Evolutionary conservation across 2,113 vertebrate species (phyloP), one percentile per base, ranked within the genome.

Genomic region (Syngnathoides biaculeatus): DNA sequence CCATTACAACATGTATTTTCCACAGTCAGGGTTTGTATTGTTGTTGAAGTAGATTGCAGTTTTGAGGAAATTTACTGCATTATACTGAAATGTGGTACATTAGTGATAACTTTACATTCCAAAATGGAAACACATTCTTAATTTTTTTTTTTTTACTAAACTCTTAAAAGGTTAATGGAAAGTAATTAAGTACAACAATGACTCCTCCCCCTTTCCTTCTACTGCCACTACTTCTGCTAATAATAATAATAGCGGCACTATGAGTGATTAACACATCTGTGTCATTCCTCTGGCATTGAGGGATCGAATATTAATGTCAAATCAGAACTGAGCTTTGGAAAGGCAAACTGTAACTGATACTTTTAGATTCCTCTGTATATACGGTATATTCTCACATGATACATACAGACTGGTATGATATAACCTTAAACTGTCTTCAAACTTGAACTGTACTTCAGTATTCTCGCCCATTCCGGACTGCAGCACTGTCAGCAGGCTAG

Each of bases 401-500:
- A 30, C 24, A 17, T 66, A 30, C 24, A 22, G 47, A 61, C 61
- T 57, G 12, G 19, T 57, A 30, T 57, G n/a, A 65, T 13, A 42
- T 26, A 27, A 38, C 63, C 52, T 79, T 24, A 65, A 38, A 65
- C 43, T 35, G 58, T 26, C 52, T 61, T 30, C 17, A 63, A 45
- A 45, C 39, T 43, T 56, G 12, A 53, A 53, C 26, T 58, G 52
- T 58, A 68, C 75, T 69, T 74, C 26, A 60, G 64, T 65, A 30
- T 57, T 58, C 8, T 52, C 12, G 45, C 50, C 45, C 64, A 57
- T 71, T 12, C 27, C 40, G 30, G 63, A 40, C 39, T 56, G 12
- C 15, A 61, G 19, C 43, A 55, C 3, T 45, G 60, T 61, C 61
- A 74, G 53, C 17, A 61, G 55, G 24, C 3, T 6, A 62, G 35